Evolutionary conservation across 2,797 vertebrate species (phyloP).

Genomic region (Eulemur mongoz): DNA sequence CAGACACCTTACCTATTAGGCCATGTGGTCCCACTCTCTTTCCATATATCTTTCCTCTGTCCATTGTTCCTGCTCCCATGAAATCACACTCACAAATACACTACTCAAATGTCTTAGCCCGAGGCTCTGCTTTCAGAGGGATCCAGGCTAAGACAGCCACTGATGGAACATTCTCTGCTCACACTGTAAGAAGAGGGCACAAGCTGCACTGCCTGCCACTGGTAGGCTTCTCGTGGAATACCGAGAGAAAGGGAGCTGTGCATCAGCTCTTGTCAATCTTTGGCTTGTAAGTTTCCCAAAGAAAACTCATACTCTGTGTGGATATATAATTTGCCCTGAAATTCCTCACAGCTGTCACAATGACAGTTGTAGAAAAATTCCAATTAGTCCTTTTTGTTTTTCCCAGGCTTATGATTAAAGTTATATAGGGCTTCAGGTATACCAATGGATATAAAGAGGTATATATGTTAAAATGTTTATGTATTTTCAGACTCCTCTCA

Average conservation of each 20-base stretch:
- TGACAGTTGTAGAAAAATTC: background rate
- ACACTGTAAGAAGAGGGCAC: background rate
- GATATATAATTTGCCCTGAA: background rate
- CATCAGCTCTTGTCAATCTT: background rate
- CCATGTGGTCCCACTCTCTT: too few relatives aligned
- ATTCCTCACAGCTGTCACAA: background rate
- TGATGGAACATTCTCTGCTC: background rate
- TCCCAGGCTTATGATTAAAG: background rate
- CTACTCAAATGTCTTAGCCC: background rate
- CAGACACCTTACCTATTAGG: too few relatives aligned
- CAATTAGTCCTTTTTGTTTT: background rate
- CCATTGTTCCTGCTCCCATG: background rate
- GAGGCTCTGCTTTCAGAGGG: background rate
- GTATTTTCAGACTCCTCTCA: background rate
- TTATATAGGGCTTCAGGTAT: background rate
- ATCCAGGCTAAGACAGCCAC: background rate
- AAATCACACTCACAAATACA: background rate
- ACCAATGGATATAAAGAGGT: background rate
- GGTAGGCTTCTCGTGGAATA: accelerated
- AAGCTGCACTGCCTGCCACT: too few relatives aligned
- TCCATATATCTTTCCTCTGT: background rate
- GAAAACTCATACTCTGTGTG: background rate
- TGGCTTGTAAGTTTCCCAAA: background rate
- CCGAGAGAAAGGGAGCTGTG: background rate
- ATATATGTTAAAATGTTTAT: background rate